A percentile compares a stretch with the other conserved stretches of the same genome.
These are phyloP conservation scores for Troglohyphantes excavatus DNA, from an alignment of 2,888 invertebrate genomes.

Conservation along the genomic window DNA sequence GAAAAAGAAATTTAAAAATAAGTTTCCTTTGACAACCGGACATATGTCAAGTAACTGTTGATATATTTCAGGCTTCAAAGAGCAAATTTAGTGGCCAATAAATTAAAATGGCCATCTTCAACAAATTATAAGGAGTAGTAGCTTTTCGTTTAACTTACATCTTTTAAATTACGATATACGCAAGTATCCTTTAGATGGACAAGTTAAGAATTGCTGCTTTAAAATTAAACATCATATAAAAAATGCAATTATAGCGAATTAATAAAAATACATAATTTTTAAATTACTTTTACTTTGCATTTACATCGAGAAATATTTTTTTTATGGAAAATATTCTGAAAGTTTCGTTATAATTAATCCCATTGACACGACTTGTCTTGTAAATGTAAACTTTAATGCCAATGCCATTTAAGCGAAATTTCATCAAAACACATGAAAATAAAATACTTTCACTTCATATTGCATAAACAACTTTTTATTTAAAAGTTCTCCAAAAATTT, in stretches of 20 bases:
- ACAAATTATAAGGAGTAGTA: neutral
- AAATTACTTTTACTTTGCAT: neutral
- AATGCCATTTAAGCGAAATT: conserved; percentile 25
- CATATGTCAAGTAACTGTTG: neutral
- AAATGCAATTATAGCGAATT: neutral
- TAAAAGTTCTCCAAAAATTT: too few species aligned
- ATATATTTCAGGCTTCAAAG: neutral
- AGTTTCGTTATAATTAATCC: conserved; percentile 36
- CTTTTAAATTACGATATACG: neutral
- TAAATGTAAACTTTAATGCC: neutral
- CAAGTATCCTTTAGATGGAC: neutral
- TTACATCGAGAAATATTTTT: too few species aligned
- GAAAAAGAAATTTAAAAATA: too few species aligned
- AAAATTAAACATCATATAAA: neutral
- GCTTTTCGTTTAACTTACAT: neutral
- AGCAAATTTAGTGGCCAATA: neutral
- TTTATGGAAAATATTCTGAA: neutral
- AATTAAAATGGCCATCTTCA: neutral
- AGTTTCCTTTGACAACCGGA: neutral
- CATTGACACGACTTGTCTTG: conserved; percentile 48
- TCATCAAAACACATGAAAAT: neutral
- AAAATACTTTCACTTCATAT: neutral
- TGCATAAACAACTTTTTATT: neutral
- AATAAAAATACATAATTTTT: neutral
- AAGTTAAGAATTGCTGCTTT: neutral